Evolutionary conservation across 2,113 vertebrate species (phyloP).

Genomic region (Scortum barcoo): DNA sequence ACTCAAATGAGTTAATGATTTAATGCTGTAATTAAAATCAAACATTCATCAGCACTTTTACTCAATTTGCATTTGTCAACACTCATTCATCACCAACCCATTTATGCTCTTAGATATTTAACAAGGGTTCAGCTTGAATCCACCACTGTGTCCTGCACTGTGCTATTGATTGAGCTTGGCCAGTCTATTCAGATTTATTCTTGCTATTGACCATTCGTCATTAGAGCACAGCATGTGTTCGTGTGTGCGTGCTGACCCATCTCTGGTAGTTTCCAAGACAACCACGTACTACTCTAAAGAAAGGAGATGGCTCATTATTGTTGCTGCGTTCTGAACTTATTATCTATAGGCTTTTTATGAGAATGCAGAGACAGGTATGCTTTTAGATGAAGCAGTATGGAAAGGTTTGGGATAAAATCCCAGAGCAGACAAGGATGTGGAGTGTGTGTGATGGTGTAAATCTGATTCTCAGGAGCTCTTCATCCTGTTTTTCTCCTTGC

Average conservation of each 20-base stretch:
- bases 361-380: not conserved
- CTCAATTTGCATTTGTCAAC: constrained; percentile 43
- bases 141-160: not conserved
- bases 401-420: not conserved
- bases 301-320: constrained; percentile 54
- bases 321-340: constrained; percentile 43
- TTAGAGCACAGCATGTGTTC: constrained; percentile 57
- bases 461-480: constrained; percentile 2
- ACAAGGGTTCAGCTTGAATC: constrained; percentile 19
- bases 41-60: constrained; percentile 44
- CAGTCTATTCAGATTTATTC: constrained; percentile 40
- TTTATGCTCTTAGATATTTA: constrained; percentile 9
- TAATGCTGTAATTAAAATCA: constrained; percentile 55
- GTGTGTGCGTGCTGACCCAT: constrained; percentile 69
- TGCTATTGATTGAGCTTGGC: not conserved
- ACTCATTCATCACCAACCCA: constrained; percentile 7
- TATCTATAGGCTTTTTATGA: constrained; percentile 8
- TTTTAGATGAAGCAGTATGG: constrained; percentile 12
- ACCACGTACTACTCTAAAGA: constrained; percentile 72
- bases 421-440: not conserved
- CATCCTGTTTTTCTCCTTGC: constrained; percentile 52
- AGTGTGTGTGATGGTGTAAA: not conserved
- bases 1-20: constrained; percentile 54
- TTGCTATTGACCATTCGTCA: constrained; percentile 58
- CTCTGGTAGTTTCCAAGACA: constrained; percentile 85